Conservation (phyloP, 2,113 vertebrate species). For the Gymnobelideus leadbeateri region DNA sequence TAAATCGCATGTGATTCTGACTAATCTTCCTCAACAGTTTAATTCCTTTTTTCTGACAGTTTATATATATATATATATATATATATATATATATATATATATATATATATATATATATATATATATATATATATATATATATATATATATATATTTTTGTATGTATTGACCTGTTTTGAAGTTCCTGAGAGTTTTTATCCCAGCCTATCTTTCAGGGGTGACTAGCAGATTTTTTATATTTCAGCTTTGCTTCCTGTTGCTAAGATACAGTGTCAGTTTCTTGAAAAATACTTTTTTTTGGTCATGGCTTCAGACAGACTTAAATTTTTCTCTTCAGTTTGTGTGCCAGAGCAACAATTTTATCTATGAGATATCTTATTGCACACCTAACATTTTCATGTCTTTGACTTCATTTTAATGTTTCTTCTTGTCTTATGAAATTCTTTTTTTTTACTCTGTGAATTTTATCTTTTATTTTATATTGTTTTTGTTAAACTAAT, state of each 20-base stretch:
- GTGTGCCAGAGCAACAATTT: neutral
- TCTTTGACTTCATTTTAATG: too few species aligned
- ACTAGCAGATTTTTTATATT: neutral
- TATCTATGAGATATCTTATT: neutral
- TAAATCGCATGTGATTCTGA: neutral
- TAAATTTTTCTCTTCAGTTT: neutral
- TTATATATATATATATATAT: too few species aligned
- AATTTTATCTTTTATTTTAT: too few species aligned
- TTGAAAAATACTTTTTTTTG: neutral
- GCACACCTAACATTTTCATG: neutral
- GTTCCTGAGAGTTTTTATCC: neutral
- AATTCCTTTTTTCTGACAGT: neutral
- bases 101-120: too few species aligned
- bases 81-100: too few species aligned
- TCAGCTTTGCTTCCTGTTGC: neutral
- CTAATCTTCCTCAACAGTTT: neutral
- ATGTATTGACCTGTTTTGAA: too few species aligned
- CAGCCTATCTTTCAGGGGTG: neutral
- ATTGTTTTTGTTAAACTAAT: too few species aligned
- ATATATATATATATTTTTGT: too few species aligned
- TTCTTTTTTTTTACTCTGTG: too few species aligned
- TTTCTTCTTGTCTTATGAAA: too few species aligned
- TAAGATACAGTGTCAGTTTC: neutral
- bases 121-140: too few species aligned
- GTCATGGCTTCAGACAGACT: neutral